Evolutionary conservation across 2,113 vertebrate genomes (phyloP), one percentile per base, ranked within the genome.

Genomic region (Callipepla squamata): DNA sequence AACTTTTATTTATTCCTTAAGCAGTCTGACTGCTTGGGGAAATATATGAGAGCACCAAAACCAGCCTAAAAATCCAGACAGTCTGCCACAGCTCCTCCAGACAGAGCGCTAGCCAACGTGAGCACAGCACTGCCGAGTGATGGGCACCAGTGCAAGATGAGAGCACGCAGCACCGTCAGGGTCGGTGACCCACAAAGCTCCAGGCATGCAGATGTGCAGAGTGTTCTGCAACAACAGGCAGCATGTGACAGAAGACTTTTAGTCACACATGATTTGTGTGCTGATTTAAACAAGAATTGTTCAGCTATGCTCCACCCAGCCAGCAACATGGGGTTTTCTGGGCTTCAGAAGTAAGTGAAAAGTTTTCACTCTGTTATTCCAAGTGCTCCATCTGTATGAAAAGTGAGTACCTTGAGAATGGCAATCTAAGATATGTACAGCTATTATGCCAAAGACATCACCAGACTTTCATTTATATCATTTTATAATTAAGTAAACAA

Each of bases 201-300:
- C 40, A 8, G 44, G 47, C 20, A 2, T 1, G 26, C 16, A 13
- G 34, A 11, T 6, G 13, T 2, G 23, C 36, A 7, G 26, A 42
- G 48, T n/a, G 48, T 30, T 48, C 4, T 2, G 30, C 30, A 65
- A 4, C 10, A 13, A 3, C 16, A 55, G 40, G 51, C 14, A 53
- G 16, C 26, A 23, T 0, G 0, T 2, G 1, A 1, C 2, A 5
- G 7, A 1, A 2, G 1, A 26, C 17, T 42, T 28, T 8, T 3
- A 25, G 28, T 8, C 73, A 10, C 15, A 0, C n/a, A 23, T 4
- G 4, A 30, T 9, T 32, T 30, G 0, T 10, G 1, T 1, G 2
- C 26, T 1, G 5, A n/a, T 77, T 34, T 7, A 34, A 18, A 25
- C 0, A 63, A 26, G 40, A 40, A 40, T 63, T 63, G 61, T 28